Percentiles rank a stretch among this genome's conserved stretches.
Evolutionary conservation across 2,888 invertebrate species (phyloP).

Genomic region (Stenoptilia bipunctidactyla): DNA sequence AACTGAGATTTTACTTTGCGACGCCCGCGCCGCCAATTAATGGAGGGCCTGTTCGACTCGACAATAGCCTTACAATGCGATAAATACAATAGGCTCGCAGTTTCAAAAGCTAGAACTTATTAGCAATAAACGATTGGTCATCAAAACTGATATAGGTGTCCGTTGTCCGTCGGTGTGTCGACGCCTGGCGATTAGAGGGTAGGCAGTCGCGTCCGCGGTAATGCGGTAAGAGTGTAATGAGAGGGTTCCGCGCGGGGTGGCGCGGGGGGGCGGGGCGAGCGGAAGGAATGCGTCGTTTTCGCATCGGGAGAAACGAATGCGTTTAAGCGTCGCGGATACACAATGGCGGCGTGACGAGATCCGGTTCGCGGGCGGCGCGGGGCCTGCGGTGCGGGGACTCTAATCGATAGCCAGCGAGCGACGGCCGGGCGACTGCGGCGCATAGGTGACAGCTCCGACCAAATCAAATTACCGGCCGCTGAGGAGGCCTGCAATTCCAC

Average conservation of each 20-base stretch:
- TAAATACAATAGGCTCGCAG: no score
- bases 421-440: constrained; percentile 68
- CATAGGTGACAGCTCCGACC: constrained; percentile 69
- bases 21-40: no score
- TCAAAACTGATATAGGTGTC: no score
- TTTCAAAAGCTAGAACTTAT: no score
- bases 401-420: constrained; percentile 71
- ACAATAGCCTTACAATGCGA: no score
- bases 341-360: constrained; percentile 72
- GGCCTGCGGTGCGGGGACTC: constrained; percentile 51
- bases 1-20: no score
- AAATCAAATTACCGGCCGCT: constrained; percentile 67
- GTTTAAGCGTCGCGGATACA: constrained; percentile 71
- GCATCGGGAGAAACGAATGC: constrained; percentile 72
- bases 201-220: constrained; percentile 7
- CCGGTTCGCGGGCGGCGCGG: constrained; percentile 66
- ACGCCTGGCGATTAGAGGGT: no score
- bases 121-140: no score
- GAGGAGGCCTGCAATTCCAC: constrained; percentile 58
- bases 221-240: constrained; percentile 44
- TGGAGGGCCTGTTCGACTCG: no score
- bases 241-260: constrained; percentile 34
- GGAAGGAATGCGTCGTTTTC: constrained; percentile 72
- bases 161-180: no score
- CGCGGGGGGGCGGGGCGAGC: constrained; percentile 46